phyloP scores from a whole-genome alignment of 2,797 vertebrate genomes.

The Betta splendens region DNA sequence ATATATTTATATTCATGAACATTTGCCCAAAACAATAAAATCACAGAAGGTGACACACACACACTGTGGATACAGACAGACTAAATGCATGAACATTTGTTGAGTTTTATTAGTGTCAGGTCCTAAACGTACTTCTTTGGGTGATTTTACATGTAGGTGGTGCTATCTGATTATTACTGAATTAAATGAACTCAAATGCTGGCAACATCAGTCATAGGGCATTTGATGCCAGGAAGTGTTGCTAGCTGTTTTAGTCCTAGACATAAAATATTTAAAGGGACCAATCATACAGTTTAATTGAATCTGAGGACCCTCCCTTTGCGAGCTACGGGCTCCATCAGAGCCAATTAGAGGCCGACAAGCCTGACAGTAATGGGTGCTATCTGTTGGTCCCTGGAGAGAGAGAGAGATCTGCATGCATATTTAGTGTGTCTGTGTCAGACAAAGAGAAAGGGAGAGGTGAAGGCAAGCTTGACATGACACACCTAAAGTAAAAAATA shows the following conservation, averaged over 20 bases:
- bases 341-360: conserved; percentile 78
- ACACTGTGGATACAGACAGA: conserved; percentile 1
- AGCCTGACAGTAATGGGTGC: conserved; percentile 83
- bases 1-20: not conserved
- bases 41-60: conserved; percentile 3
- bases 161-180: too few relatives aligned
- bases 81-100: conserved; percentile 3
- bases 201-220: conserved; percentile 9
- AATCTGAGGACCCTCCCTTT: conserved; percentile 76
- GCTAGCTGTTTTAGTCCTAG: conserved; percentile 66
- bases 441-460: conserved; percentile 25
- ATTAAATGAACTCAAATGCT: too few relatives aligned
- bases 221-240: conserved; percentile 67
- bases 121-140: too few relatives aligned
- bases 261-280: conserved; percentile 82
- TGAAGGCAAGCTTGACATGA: conserved; percentile 32
- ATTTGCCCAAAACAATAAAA: not conserved
- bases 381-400: conserved; percentile 74
- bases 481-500: conserved; percentile 4
- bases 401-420: conserved; percentile 31
- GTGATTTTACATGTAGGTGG: too few relatives aligned
- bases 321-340: conserved; percentile 73
- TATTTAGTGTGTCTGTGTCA: conserved; percentile 7
- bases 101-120: too few relatives aligned
- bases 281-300: conserved; percentile 77